These are phyloP conservation scores for Chelonus insularis DNA, from an alignment of 1,140 invertebrate genomes.

Conservation along the genomic window DNA sequence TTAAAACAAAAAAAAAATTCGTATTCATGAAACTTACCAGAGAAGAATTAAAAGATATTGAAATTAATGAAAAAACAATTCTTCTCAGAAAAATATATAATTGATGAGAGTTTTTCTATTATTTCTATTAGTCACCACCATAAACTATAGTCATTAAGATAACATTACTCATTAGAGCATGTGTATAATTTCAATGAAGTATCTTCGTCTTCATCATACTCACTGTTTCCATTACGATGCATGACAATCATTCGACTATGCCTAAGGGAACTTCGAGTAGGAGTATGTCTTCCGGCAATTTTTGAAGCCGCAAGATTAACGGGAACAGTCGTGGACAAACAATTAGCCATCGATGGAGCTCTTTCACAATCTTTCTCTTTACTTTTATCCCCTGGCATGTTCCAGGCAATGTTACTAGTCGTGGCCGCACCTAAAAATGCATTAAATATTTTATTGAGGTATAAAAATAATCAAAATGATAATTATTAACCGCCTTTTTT, in stretches of 20 bases:
- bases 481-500: no score
- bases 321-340: slow-evolving; percentile 70
- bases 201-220: slow-evolving; percentile 30
- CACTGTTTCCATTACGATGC: slow-evolving; percentile 62
- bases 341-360: slow-evolving; percentile 61
- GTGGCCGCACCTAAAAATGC: slow-evolving; percentile 45
- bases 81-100: no score
- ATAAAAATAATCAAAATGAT: not conserved
- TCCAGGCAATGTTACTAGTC: slow-evolving; percentile 48
- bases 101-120: no score
- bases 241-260: slow-evolving; percentile 74
- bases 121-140: no score
- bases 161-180: no score
- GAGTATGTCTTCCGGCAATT: slow-evolving; percentile 68
- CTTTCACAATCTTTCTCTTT: slow-evolving; percentile 49
- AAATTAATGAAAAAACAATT: no score
- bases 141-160: no score
- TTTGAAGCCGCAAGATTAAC: slow-evolving; percentile 68
- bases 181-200: no score
- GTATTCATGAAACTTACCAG: no score
- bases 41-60: no score
- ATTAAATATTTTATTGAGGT: not conserved
- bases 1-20: no score
- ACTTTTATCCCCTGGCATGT: slow-evolving; percentile 32
- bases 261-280: slow-evolving; percentile 70